A percentile compares a stretch with the other conserved stretches of the same genome.
Evolutionary conservation across 2,888 invertebrate species (phyloP).

Genomic region (Pherbina coryleti): DNA sequence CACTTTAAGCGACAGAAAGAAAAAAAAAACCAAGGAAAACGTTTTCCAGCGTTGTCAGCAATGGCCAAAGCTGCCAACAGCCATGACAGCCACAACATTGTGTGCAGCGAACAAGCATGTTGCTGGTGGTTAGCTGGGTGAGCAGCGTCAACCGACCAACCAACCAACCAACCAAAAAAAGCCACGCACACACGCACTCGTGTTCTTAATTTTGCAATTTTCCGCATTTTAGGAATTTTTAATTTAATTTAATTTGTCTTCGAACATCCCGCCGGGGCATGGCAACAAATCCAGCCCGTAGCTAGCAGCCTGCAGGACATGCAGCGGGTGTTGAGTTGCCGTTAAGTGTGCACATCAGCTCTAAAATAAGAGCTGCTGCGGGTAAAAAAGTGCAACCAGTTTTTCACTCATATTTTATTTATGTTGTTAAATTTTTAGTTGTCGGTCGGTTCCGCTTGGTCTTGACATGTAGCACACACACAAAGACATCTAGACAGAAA

Average conservation of each 20-base stretch:
- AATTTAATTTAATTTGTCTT: constrained; percentile 36
- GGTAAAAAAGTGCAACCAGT: neutral
- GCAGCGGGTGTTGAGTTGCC: neutral
- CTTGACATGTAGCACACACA: constrained; percentile 1
- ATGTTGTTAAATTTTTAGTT: constrained; percentile 29
- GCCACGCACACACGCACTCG: neutral
- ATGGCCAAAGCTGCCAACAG: constrained; percentile 3
- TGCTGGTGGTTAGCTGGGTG: neutral
- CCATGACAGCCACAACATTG: constrained; percentile 20
- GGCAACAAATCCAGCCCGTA: neutral
- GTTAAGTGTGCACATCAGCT: neutral
- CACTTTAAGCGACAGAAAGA: neutral
- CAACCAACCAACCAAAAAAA: neutral
- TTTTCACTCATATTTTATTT: constrained; percentile 29
- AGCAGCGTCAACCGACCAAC: neutral
- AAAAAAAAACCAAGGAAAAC: neutral
- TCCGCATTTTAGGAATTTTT: constrained; percentile 33
- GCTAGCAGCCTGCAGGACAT: neutral
- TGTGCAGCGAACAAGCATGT: constrained; percentile 3
- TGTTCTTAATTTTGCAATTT: constrained; percentile 26
- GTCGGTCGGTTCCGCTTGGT: constrained; percentile 23
- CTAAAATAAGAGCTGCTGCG: neutral
- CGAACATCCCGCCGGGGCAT: neutral
- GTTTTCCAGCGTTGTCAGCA: neutral
- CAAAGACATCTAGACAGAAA: neutral